Evolutionary conservation across 2,113 vertebrate species (phyloP), one percentile per base, ranked within the genome.

Genomic region (Misgurnus mizolepis): DNA sequence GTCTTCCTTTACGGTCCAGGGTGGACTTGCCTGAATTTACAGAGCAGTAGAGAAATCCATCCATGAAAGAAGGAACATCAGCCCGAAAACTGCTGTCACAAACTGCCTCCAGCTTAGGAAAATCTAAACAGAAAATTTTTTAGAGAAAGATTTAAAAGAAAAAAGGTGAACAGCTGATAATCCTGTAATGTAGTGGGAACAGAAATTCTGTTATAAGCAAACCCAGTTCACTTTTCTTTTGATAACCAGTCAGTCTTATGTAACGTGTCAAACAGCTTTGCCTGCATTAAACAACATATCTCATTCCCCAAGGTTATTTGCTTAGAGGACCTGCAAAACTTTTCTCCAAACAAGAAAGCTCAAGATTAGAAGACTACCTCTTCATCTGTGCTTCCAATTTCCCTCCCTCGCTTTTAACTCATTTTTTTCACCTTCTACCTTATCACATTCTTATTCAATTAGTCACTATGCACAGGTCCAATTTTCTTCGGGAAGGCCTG

Each of bases 31-130:
- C 62, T 0, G 85, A 84, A 79, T 89, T 90, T n/a, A 91, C 80
- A 82, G 94, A 91, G 86, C 95, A 94, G 87, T 96, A 97, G 76
- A 98, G 90, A 92, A 95, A 97, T 78, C 97, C 96, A 80, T 95
- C 95, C 85, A 97, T 94, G 89, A 98, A 98, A 66, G 85, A 88
- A 1, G 89, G 86, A 15, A 85, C 81, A 11, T 95, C 93, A 3
- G 92, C 91, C 79, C 83, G 87, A 68, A 89, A 89, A 45, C 88
- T 82, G 60, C 86, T 91, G 84, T 95, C 94, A 18, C 88, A 92
- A 85, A 91, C 86, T 84, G 83, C 86, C 67, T 96, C 95, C 70
- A 93, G 89, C 83, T 91, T 92, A 17, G 95, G 93, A 62, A 98
- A 96, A 90, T 96, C 97, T 98, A 74, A 43, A 47, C 55, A 78